Evolutionary conservation across 2,113 vertebrate species (phyloP).

Genomic region (Chlamydotis undulata): DNA sequence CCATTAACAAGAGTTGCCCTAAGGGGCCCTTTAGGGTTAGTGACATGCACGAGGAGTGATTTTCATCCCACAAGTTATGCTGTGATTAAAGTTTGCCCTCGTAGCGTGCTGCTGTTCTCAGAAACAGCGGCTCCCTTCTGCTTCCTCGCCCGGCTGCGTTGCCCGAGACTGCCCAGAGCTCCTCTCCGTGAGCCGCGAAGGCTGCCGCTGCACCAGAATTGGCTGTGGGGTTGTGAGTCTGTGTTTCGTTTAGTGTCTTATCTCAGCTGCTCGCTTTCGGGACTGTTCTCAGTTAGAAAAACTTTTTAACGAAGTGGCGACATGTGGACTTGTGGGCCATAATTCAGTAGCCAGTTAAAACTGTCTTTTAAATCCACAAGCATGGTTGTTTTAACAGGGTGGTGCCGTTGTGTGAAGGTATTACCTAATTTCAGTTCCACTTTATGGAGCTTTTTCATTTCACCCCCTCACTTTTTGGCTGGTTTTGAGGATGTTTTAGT

Average conservation of each 20-base stretch:
- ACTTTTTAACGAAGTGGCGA: not conserved
- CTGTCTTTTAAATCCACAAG: not conserved
- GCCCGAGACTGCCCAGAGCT: not conserved
- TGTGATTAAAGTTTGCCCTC: slow-evolving; percentile 56
- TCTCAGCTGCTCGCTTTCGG: not conserved
- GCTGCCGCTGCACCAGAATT: not conserved
- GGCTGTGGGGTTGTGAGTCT: not conserved
- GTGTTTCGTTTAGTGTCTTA: not conserved
- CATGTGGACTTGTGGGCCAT: accelerated
- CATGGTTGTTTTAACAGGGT: not conserved
- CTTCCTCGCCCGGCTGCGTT: not conserved
- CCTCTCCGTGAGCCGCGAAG: not conserved
- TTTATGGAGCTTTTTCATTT: not conserved
- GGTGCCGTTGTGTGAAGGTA: not conserved
- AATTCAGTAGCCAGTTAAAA: not conserved
- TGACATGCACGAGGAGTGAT: slow-evolving; percentile 66
- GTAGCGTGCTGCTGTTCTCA: slow-evolving; percentile 20
- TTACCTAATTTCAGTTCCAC: not conserved
- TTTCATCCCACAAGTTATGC: slow-evolving; percentile 65
- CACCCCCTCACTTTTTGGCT: not conserved
- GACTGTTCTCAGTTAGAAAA: not conserved
- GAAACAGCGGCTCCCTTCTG: not conserved
- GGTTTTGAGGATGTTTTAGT: not conserved
- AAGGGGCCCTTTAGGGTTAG: slow-evolving; percentile 68
- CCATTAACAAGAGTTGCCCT: slow-evolving; percentile 65